Evolutionary conservation across 2,888 invertebrate species (phyloP), one percentile per base, ranked within the genome.

Genomic region (Nezara viridula): DNA sequence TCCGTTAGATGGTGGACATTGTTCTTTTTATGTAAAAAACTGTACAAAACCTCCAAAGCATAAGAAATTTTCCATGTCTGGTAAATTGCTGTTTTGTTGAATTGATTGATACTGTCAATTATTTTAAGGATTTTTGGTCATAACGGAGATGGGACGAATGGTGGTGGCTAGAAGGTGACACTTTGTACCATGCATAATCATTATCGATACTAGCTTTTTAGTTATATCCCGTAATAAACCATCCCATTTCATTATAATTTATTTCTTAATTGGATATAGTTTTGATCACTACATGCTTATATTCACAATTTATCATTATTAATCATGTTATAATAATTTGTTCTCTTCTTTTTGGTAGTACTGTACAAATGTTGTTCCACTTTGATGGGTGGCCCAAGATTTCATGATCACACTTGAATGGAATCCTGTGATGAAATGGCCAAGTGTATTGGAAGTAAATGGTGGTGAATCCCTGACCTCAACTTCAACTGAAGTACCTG

Each of bases 61-160:
- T 27, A 90, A 89, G 85, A 90, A 90, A 44, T 90, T 90, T 86
- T 89, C 90, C 32, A 90, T 90, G 90, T 89, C 86, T 49, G 90
- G 90, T 90, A 89, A 60, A 37, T 66, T 66, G 66, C 66, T 66
- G 66, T 66, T 66, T 66, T 66, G 66, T 66, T 66, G 66, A 66
- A 66, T 66, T 66, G 66, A 66, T 37, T 66, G 66, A 32, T 66
- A 66, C 66, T 66, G 32, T 66, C 66, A 66, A 66, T 66, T 66
- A 66, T 66, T 66, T 32, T 66, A 66, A 66, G 66, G 66, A 66
- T 19, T 66, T 66, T 66, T 66, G 66, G 32, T 66, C 66, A 19
- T 66, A 66, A 37, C 5, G 66, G 32, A 66, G 66, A 66, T 66
- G 66, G 66, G 32, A 66, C 66, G 32, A 66, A 32, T 66, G 66